phyloP scores from a whole-genome alignment of 2,888 invertebrate genomes.

The Hemicrepidius hirtus region DNA sequence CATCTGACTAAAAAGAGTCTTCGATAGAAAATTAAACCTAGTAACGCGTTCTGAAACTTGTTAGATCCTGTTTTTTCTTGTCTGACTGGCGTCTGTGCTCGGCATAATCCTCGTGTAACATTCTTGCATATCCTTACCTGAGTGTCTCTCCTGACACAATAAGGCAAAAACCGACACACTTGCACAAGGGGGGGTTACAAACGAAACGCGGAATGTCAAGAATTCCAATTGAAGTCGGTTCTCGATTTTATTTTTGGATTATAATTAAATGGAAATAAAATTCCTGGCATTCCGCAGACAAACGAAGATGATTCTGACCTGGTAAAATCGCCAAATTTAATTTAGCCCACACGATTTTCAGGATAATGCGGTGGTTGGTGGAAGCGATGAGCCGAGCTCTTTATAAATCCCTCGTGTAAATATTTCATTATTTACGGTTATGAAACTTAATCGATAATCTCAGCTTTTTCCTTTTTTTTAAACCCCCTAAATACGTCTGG shows the following conservation, averaged over 20 bases:
- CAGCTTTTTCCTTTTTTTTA: not conserved
- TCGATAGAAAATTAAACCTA: slow-evolving; percentile 14
- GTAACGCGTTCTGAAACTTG: slow-evolving; percentile 36
- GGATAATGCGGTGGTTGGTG: not conserved
- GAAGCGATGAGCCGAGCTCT: not conserved
- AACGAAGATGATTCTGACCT: slow-evolving; percentile 26
- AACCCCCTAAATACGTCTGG: not conserved
- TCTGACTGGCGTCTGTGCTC: slow-evolving; percentile 31
- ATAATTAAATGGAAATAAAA: slow-evolving; percentile 45
- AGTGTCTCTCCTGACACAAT: slow-evolving; percentile 40
- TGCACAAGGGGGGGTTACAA: slow-evolving; percentile 30
- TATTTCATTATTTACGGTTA: slow-evolving; percentile 25
- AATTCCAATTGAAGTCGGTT: slow-evolving; percentile 42
- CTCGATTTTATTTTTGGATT: slow-evolving; percentile 42
- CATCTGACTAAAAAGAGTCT: slow-evolving; percentile 12
- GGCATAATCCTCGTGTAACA: slow-evolving; percentile 36
- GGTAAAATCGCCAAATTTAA: slow-evolving; percentile 30
- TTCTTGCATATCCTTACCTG: slow-evolving; percentile 47
- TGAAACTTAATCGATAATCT: not conserved
- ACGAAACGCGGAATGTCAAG: slow-evolving; percentile 36
- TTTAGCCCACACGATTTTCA: slow-evolving; percentile 20
- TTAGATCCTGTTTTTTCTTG: slow-evolving; percentile 41
- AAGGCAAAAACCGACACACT: slow-evolving; percentile 42
- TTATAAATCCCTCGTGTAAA: slow-evolving; percentile 25
- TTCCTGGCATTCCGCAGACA: slow-evolving; percentile 32